A percentile compares a stretch with the other conserved stretches of the same genome.
phyloP scores from a whole-genome alignment of 2,888 invertebrate species.

The Pammene aurita region DNA sequence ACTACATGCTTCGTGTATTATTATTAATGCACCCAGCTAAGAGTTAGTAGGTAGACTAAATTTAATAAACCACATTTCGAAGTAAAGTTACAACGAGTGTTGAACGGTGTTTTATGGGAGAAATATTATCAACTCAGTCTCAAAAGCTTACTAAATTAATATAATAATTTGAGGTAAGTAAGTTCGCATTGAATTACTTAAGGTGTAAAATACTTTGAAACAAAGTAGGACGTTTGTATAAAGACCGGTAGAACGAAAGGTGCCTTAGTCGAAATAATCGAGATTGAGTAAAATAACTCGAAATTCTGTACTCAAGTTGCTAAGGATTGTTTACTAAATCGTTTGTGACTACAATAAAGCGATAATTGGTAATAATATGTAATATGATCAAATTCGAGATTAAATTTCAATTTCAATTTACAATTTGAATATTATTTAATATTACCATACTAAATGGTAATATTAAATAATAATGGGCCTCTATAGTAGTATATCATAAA shows the following conservation, averaged over 20 bases:
- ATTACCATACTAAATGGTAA: too few relatives aligned
- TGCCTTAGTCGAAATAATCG: too few relatives aligned
- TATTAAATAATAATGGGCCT: too few relatives aligned
- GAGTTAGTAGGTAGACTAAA: background rate
- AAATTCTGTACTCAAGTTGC: background rate
- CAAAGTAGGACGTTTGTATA: too few relatives aligned
- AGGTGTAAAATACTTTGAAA: too few relatives aligned
- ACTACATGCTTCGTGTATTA: background rate
- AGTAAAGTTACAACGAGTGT: constrained; percentile 10
- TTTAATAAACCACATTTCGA: constrained; percentile 14
- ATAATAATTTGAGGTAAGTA: constrained; percentile 9
- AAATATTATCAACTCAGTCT: constrained; percentile 13
- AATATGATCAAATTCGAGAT: background rate
- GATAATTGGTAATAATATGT: background rate
- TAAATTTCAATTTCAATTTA: background rate
- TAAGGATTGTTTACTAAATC: background rate
- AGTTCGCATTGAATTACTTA: constrained; percentile 7
- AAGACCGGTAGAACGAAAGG: constrained; percentile 6
- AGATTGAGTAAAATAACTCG: background rate
- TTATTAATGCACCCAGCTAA: background rate
- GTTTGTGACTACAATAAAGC: background rate
- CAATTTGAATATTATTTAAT: background rate
- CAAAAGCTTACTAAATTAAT: constrained; percentile 12
- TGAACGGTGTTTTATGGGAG: constrained; percentile 7
- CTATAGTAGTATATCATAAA: too few relatives aligned